Conservation (phyloP, 2,888 invertebrate species). For the Allacma fusca region DNA sequence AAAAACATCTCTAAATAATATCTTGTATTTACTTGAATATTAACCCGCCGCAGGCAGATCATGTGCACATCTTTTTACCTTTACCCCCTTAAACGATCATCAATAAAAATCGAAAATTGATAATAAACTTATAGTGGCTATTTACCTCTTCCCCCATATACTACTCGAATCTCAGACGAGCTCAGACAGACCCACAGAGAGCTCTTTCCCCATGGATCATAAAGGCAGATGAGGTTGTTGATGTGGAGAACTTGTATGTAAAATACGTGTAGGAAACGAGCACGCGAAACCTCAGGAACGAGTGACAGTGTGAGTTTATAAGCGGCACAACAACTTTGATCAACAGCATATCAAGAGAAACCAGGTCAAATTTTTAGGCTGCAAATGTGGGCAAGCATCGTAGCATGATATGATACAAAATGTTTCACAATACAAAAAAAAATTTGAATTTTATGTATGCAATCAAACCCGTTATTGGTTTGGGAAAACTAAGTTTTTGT, state of each 20-base stretch:
- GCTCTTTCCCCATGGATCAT: no score
- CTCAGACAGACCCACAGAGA: no score
- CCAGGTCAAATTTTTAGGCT: slow-evolving; percentile 32
- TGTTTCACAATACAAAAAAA: neutral
- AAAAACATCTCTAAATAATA: slow-evolving; percentile 7
- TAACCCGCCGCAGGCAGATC: slow-evolving; percentile 19
- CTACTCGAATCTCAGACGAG: neutral
- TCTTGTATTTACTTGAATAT: slow-evolving; percentile 33
- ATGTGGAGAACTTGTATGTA: no score
- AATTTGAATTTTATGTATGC: neutral
- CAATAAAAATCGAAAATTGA: slow-evolving; percentile 38
- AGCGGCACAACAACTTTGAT: slow-evolving; percentile 24
- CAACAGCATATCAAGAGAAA: slow-evolving; percentile 29
- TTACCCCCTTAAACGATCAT: slow-evolving; percentile 31
- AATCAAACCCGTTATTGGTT: neutral
- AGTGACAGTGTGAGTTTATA: slow-evolving; percentile 17
- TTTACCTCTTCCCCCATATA: neutral
- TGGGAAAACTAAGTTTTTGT: neutral
- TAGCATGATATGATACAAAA: neutral
- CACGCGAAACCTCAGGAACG: no score
- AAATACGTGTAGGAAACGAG: no score
- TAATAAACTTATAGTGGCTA: slow-evolving; percentile 23
- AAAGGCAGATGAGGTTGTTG: no score
- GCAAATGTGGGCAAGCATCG: slow-evolving; percentile 21
- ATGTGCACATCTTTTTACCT: slow-evolving; percentile 35